Evolutionary conservation across 2,888 invertebrate species (phyloP).

Genomic region (Heliconius erato): DNA sequence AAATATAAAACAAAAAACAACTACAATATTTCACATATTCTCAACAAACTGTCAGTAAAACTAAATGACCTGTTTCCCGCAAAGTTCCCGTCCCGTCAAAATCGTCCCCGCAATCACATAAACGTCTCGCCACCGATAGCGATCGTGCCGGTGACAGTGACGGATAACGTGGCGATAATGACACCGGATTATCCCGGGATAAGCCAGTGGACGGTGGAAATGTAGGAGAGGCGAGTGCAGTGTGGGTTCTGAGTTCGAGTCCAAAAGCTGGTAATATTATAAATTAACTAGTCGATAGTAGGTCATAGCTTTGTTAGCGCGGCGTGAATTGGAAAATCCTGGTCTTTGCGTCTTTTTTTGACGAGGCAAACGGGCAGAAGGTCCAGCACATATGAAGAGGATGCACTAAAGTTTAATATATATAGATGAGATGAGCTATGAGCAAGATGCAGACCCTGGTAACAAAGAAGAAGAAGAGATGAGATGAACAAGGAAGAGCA

Average conservation of each 20-base stretch:
- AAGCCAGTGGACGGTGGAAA: slow-evolving; percentile 20
- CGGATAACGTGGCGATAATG: slow-evolving; percentile 33
- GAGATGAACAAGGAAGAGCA: too few relatives aligned
- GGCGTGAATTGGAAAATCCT: too few relatives aligned
- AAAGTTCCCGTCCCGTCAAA: slow-evolving; percentile 30
- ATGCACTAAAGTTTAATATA: too few relatives aligned
- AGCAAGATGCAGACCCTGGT: too few relatives aligned
- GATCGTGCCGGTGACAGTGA: slow-evolving; percentile 42
- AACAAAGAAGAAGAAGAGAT: too few relatives aligned
- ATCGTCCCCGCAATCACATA: slow-evolving; percentile 42
- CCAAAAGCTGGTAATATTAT: neutral
- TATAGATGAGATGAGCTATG: too few relatives aligned
- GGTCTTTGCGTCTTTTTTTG: too few relatives aligned
- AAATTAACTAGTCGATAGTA: neutral
- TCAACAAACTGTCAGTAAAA: neutral
- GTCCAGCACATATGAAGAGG: too few relatives aligned
- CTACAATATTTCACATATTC: neutral
- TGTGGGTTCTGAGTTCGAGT: neutral
- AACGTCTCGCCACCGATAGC: slow-evolving; percentile 41
- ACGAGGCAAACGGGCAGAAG: too few relatives aligned
- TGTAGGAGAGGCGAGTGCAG: neutral
- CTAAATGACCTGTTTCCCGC: slow-evolving; percentile 25
- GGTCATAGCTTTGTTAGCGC: neutral
- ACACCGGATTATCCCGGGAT: slow-evolving; percentile 32
- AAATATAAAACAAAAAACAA: too few relatives aligned